Evolutionary conservation across 53 echinoderm and acorn worm genomes (phyloP), one percentile per base, ranked within the genome.

Genomic region (Mesocentrotus franciscanus): DNA sequence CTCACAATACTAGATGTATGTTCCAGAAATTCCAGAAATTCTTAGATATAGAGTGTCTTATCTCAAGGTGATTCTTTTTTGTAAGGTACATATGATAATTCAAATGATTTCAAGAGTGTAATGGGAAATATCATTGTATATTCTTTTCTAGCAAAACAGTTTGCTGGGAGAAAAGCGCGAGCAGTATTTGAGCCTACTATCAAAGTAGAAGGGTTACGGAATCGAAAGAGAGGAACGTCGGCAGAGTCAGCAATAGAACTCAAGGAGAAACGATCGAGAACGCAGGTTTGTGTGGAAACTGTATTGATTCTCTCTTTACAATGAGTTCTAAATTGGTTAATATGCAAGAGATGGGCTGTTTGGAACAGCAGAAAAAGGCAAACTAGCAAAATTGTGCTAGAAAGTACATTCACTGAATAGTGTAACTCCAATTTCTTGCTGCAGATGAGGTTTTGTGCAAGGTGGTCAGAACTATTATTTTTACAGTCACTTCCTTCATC

Each of bases 111-210:
- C 81, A 81, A 81, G 42, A 81, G 13, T 20, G 7, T 72, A 72
- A n/a, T 11, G 10, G 30, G 5, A 16, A 64, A 26, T 72, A 26
- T 24, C 26, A 72, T 72, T 72, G n/a, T 72, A 1, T 9, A 81
- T 81, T 33, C 9, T 27, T 83, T 84, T 84, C 56, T 90, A 90
- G 90, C 95, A 10, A 97, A 97, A 85, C 95, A 96, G 66, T 84
- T 89, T 55, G 79, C 87, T 14, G 95, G 91, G 57, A 90, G 97
- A 72, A 97, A 97, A 74, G 90, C 96, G 55, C 96, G 96, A 92
- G 95, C 97, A n/a, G 94, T 96, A 79, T 99, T 99, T 96, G 99
- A 99, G 89, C 99, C 99, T 56, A 99, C 99, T 92, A 99, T 99
- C 92, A 99, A 99, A 68, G 98, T 99, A 32, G 99, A 99, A 94